A percentile compares a stretch with the other conserved stretches of the same genome.
Conservation (phyloP, 2,113 vertebrate genomes). For the Passerina amoena region DNA sequence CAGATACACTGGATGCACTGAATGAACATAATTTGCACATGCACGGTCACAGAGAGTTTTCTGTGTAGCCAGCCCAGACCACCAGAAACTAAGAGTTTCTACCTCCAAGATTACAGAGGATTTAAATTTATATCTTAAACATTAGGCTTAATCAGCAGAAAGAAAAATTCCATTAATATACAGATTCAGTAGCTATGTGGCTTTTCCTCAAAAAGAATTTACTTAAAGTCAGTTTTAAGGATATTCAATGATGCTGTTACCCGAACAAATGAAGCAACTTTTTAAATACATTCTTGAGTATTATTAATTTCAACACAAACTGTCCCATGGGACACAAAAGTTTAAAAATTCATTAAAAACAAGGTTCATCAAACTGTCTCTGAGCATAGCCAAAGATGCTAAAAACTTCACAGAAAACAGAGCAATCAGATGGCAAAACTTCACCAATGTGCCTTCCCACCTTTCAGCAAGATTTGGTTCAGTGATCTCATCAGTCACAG, state of each 20-base stretch:
- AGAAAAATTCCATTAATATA: neutral
- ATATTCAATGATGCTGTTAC: neutral
- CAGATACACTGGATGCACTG: neutral
- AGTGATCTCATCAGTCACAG: neutral
- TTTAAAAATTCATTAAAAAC: neutral
- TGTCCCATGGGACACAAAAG: neutral
- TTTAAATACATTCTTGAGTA: neutral
- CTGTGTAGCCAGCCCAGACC: neutral
- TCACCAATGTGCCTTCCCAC: neutral
- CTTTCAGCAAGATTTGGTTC: neutral
- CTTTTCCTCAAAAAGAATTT: neutral
- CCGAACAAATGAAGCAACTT: neutral
- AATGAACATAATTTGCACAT: neutral
- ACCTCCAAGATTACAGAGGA: neutral
- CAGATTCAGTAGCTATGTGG: neutral
- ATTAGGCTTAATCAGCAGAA: neutral
- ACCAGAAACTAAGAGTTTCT: neutral
- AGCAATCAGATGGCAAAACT: neutral
- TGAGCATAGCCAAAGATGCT: neutral
- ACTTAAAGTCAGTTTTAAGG: neutral
- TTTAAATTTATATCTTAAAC: neutral
- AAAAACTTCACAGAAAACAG: neutral
- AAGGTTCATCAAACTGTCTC: neutral
- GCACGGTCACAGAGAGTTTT: neutral
- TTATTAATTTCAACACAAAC: neutral